Base-by-base conservation (phyloP, 2,113 vertebrate genomes). In the Erpornis zantholeuca region DNA sequence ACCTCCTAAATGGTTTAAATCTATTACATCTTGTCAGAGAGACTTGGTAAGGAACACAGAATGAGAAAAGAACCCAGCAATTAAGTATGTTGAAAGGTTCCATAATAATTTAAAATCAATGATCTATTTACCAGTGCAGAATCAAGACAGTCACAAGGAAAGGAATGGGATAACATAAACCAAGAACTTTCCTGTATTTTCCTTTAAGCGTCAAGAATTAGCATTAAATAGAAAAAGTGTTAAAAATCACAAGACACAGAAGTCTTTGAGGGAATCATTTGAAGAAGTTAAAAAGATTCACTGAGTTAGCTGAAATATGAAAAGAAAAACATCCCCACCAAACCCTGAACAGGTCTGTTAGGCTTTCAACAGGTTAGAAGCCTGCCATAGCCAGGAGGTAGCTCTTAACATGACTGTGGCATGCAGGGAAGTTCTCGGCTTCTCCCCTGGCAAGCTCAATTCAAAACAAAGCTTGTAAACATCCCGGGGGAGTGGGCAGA, bases 391-490 rank as follows among this genome's bases (percentile, higher is more conserved):
- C 21, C 71, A 92, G 66, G 70, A 82, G 40, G 71, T 52, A 69
- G 85, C 68, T 88, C 75, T 53, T 71, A 29, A 63, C 54, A 54
- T 25, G 81, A 56, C 82, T 56, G 9, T 22, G 66, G 72, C 82
- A 80, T 6, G 28, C 59, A 80, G 56, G 42, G 36, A 93, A 93
- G 79, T 63, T 90, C 88, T 95, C 73, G 5, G 52, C 50, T 88
- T 94, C 86, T 95, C n/a, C 63, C 61, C 75, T 77, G 68, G 63
- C 70, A 88, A 92, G 12, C 50, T 70, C 52, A 65, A 79, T 86
- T 86, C 85, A 90, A 94, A 90, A 71, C 54, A 69, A 52, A 65
- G 68, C 77, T 86, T 88, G 71, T 80, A 88, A 93, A 92, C 47
- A 77, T 47, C 56, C 53, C 15, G 7, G 35, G 29, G 50, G n/a